Evolutionary conservation across 2,888 invertebrate species (phyloP), one percentile per base, ranked within the genome.

Genomic region (Autographa gamma): DNA sequence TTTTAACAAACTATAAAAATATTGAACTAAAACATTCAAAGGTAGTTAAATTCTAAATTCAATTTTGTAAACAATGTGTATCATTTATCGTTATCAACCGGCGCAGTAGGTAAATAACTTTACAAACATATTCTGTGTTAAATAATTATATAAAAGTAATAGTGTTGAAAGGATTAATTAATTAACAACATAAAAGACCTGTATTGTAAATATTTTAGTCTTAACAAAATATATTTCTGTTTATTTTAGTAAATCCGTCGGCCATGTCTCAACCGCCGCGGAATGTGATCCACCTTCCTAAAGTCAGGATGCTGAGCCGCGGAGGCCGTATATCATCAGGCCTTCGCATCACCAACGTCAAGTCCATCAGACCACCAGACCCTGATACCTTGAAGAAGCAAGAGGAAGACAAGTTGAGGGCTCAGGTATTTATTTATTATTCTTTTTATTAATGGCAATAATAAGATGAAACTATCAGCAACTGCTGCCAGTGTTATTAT

Each of bases 341-440:
- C 3, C 86, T 95, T n/a, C 88, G 92, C 58, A 94, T 95, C 75
- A 94, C 94, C 16, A 93, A 93, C 67, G 89, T 94, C 11, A 93
- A 92, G 78, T 88, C 93, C 0, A 93, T 93, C n/a, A 91, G 86
- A 63, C 94, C 93, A 0, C 91, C 93, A 0, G 92, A 93, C 71
- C 91, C 93, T 18, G 91, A 92, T 16, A 52, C 78, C 0, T 48
- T 87, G 8, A 93, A 90, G 83, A 92, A 93, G 60, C 91, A 90
- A 63, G 94, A 95, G 67, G 93, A 93, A 48, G 93, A 93, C 0
- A 88, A 86, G 61, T 83, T 95, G 0, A 88, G 95, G 60, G 92
- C 91, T 58, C 91, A 95, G 92, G 95, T 95, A 78, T n/a, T 32
- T 34, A 65, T 4, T 34, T 54, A 61, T 9, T 19, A n/a, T 71